Conservation (phyloP, 2,113 vertebrate genomes). For the Callocephalon fimbriatum region DNA sequence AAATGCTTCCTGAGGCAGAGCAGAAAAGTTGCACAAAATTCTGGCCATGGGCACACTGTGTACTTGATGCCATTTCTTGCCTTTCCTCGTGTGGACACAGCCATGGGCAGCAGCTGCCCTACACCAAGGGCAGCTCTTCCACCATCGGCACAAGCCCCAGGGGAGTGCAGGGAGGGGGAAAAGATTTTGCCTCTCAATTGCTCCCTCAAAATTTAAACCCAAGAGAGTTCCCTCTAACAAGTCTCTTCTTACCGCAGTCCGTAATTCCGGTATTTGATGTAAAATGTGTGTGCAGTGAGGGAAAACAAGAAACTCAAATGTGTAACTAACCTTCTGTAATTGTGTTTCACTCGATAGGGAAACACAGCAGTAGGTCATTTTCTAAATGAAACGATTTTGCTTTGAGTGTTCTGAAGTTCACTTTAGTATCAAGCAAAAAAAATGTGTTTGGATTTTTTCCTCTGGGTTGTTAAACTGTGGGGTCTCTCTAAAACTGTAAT, state of each 20-base stretch:
- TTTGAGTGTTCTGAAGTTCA: slow-evolving; percentile 8
- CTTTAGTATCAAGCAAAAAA: background rate
- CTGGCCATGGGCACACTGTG: background rate
- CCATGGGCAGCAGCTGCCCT: background rate
- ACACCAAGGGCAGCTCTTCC: background rate
- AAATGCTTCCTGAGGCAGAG: background rate
- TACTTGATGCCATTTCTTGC: background rate
- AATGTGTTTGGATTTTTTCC: background rate
- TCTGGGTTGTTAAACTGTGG: background rate
- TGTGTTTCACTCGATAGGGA: background rate
- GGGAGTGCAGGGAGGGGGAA: background rate
- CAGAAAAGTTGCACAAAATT: rapidly evolving
- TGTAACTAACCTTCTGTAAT: background rate
- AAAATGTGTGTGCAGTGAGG: background rate
- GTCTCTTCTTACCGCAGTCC: background rate
- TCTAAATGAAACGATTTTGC: background rate
- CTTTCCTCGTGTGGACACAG: background rate
- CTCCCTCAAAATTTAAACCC: background rate
- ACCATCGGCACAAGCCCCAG: background rate
- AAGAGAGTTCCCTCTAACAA: background rate
- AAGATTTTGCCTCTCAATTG: background rate
- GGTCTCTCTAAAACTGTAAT: background rate
- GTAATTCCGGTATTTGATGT: background rate
- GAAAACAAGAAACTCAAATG: background rate
- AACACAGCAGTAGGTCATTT: background rate